Evolutionary conservation across 2,113 vertebrate species (phyloP).

Genomic region (Copsychus sechellarum): DNA sequence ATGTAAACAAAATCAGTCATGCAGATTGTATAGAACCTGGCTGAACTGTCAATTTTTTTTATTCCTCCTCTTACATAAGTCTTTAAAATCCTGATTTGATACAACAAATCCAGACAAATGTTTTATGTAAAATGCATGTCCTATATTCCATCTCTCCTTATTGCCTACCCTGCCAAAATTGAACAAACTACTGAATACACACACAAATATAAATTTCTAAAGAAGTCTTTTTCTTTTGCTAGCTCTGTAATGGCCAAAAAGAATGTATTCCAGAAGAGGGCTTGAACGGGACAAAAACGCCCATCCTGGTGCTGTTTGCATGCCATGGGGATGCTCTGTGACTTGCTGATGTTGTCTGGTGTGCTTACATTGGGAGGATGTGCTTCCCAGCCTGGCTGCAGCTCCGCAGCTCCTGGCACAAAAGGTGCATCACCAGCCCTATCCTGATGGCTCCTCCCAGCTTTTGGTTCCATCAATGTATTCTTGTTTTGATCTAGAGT

Average conservation of each 20-base stretch:
- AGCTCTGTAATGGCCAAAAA: neutral
- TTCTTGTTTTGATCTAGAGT: neutral
- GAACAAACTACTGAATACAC: neutral
- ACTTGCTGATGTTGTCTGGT: neutral
- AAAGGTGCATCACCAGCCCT: neutral
- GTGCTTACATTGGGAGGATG: neutral
- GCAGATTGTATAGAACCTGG: neutral
- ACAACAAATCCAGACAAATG: neutral
- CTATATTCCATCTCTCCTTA: neutral
- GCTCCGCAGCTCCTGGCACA: neutral
- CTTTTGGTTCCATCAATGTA: neutral
- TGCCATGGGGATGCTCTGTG: neutral
- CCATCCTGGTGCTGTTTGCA: neutral
- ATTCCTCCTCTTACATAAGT: neutral
- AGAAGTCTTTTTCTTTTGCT: neutral
- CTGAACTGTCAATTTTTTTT: neutral
- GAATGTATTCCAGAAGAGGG: neutral
- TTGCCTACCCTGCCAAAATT: neutral
- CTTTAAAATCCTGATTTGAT: neutral
- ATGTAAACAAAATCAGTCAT: slow-evolving; percentile 9
- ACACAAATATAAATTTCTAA: neutral
- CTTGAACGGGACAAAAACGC: neutral
- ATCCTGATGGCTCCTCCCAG: neutral
- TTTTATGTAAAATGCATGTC: neutral
- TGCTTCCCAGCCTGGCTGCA: neutral